Evolutionary conservation across 2,888 invertebrate species (phyloP).

Genomic region (Aleiodes alternator): DNA sequence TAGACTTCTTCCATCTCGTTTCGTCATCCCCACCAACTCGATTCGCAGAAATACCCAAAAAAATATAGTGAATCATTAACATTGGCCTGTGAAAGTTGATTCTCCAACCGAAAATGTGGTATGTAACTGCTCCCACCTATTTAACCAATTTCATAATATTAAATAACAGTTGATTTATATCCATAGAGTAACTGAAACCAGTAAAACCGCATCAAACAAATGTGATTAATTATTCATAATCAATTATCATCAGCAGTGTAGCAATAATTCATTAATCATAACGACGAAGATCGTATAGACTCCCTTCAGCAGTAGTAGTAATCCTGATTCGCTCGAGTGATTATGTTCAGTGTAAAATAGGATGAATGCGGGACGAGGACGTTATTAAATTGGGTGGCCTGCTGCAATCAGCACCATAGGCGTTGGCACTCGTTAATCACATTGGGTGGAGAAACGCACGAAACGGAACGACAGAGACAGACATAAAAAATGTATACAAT

Average conservation of each 20-base stretch:
- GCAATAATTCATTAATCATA: conserved; percentile 23
- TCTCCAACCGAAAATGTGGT: no score
- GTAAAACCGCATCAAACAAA: conserved; percentile 10
- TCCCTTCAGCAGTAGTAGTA: not conserved
- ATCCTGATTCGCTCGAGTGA: conserved; percentile 46
- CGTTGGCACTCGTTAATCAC: conserved; percentile 40
- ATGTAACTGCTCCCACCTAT: no score
- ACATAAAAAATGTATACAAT: not conserved
- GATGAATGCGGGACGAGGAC: conserved; percentile 59
- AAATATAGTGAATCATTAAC: no score
- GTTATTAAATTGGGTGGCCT: conserved; percentile 54
- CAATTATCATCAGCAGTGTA: conserved; percentile 18
- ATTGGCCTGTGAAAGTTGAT: no score
- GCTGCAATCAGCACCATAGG: conserved; percentile 36
- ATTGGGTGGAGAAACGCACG: conserved; percentile 1
- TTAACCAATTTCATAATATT: no score
- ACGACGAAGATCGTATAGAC: conserved; percentile 19
- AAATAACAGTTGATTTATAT: no score
- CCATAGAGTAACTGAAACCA: not conserved
- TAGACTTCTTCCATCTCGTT: no score
- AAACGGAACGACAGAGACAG: not conserved
- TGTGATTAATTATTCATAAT: conserved; percentile 33
- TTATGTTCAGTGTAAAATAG: conserved; percentile 49
- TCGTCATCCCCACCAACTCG: no score
- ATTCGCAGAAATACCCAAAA: no score